Evolutionary conservation across 2,888 invertebrate species (phyloP).

Genomic region (Cantharis rustica): DNA sequence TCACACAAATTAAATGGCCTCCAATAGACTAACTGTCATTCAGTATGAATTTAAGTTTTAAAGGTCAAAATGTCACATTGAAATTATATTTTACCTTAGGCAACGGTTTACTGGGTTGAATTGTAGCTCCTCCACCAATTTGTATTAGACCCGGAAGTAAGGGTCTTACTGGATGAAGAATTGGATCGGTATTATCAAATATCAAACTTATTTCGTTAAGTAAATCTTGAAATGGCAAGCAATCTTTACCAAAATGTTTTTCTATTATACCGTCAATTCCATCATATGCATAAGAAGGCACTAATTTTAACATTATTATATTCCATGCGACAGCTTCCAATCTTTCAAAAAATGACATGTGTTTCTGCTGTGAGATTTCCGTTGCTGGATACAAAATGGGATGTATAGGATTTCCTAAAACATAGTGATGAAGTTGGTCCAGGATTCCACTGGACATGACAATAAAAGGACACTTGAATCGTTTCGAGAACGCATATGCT

Average conservation of each 20-base stretch:
- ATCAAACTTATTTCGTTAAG: not conserved
- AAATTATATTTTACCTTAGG: not conserved
- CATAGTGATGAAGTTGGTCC: constrained; percentile 39
- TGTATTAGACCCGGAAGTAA: not conserved
- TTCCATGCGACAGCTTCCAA: not conserved
- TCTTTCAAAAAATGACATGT: not conserved
- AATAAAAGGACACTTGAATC: constrained; percentile 47
- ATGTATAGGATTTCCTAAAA: constrained; percentile 46
- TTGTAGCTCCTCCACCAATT: not conserved
- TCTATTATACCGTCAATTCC: not conserved
- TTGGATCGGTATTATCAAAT: not conserved
- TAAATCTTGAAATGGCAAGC: not conserved
- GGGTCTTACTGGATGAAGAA: not conserved
- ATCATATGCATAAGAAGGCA: not conserved
- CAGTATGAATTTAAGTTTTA: too few relatives aligned
- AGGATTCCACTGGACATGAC: constrained; percentile 45
- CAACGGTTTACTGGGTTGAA: not conserved
- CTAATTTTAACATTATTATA: not conserved
- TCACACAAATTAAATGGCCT: too few relatives aligned
- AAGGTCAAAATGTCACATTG: too few relatives aligned
- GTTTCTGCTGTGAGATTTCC: not conserved
- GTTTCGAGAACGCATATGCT: constrained; percentile 43
- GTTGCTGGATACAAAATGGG: constrained; percentile 46
- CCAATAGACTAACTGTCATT: too few relatives aligned
- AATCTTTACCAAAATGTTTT: not conserved